Conservation (phyloP, 1,140 invertebrate genomes). For the Frieseomelitta varia region DNA sequence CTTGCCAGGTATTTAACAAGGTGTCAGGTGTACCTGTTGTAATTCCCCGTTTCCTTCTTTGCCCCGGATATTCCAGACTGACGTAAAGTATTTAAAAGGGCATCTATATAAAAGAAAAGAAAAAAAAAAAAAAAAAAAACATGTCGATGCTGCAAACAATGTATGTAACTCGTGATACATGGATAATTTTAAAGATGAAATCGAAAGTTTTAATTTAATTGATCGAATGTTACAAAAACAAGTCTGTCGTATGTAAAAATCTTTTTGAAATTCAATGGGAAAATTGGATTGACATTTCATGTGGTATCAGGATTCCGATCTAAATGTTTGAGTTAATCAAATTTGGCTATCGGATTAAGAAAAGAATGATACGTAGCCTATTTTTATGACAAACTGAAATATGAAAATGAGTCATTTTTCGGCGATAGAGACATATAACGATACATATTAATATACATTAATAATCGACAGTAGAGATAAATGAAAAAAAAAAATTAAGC, state of each 20-base stretch:
- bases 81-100: not conserved
- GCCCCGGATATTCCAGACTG: not conserved
- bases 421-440: slow-evolving; percentile 49
- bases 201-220: not conserved
- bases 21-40: not conserved
- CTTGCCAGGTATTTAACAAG: not conserved
- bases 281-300: not conserved
- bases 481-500: slow-evolving; percentile 64
- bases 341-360: slow-evolving; percentile 31
- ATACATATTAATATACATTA: slow-evolving; percentile 53
- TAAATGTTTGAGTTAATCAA: slow-evolving; percentile 24
- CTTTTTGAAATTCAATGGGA: not conserved
- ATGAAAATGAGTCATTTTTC: slow-evolving; percentile 35
- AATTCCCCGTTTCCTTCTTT: not conserved
- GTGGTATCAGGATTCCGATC: slow-evolving; percentile 2
- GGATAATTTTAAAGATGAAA: not conserved
- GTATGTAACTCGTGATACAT: not conserved
- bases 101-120: not conserved
- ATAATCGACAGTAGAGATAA: slow-evolving; percentile 61
- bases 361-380: slow-evolving; percentile 41
- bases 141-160: slow-evolving; percentile 13
- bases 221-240: not conserved
- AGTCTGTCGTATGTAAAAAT: not conserved
- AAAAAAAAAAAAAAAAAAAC: not conserved
- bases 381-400: slow-evolving; percentile 48